Conservation (phyloP, 2,888 invertebrate species). For the Dysmachus trigonus region DNA sequence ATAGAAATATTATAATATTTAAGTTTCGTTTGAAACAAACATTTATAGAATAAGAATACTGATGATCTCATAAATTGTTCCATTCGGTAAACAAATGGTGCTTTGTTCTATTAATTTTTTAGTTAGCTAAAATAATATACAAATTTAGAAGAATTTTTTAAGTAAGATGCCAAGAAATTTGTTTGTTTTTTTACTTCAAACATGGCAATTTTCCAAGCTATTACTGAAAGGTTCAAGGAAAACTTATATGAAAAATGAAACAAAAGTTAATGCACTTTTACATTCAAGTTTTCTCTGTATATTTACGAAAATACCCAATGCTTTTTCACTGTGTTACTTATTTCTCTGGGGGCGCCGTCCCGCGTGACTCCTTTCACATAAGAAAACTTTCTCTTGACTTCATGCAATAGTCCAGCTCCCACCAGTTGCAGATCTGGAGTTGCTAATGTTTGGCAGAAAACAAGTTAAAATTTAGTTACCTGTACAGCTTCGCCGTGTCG, state of each 20-base stretch:
- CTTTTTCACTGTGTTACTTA: neutral
- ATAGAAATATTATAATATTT: neutral
- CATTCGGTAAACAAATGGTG: neutral
- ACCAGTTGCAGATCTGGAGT: slow-evolving; percentile 22
- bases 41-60: neutral
- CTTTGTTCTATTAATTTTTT: neutral
- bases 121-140: neutral
- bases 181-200: neutral
- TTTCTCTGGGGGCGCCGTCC: slow-evolving; percentile 15
- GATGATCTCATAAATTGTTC: neutral
- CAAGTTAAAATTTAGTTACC: slow-evolving; percentile 11
- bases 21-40: neutral
- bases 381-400: slow-evolving; percentile 29
- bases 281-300: neutral
- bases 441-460: slow-evolving; percentile 20
- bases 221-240: slow-evolving; percentile 4
- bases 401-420: slow-evolving; percentile 19
- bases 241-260: neutral
- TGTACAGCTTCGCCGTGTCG: slow-evolving; percentile 14
- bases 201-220: neutral
- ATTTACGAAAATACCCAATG: neutral
- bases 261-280: neutral
- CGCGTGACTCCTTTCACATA: slow-evolving; percentile 33
- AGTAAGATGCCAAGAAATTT: neutral
- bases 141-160: neutral